phyloP scores from a whole-genome alignment of 2,888 invertebrate genomes.

The Drosophila quasianomalipes region DNA sequence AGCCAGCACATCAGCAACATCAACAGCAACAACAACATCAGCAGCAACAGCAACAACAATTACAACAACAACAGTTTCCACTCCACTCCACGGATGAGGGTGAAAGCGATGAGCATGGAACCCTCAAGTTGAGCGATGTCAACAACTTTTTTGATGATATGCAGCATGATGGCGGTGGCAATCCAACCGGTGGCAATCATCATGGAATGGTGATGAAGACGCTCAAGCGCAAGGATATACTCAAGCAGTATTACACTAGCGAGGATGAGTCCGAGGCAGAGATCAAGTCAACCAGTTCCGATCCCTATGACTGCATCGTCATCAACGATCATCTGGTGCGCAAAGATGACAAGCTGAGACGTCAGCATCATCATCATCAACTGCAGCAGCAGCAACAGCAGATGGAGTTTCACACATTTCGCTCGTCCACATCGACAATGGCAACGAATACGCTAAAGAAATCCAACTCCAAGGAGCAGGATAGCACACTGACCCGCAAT shows the following conservation, averaged over 20 bases:
- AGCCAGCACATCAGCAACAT: conserved; percentile 43
- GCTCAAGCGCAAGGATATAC: conserved; percentile 90
- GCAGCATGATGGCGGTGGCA: conserved; percentile 49
- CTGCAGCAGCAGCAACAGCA: conserved; percentile 76
- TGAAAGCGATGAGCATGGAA: conserved; percentile 84
- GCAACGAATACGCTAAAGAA: conserved; percentile 84
- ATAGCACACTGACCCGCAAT: conserved; percentile 87
- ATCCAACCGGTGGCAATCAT: conserved; percentile 86
- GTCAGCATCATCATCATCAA: conserved; percentile 58
- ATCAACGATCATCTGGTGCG: conserved; percentile 90
- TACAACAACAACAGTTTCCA: conserved; percentile 61
- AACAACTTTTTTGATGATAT: conserved; percentile 86
- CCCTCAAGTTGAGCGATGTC: conserved; percentile 86
- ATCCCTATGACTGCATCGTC: conserved; percentile 93
- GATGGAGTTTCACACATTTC: conserved; percentile 85
- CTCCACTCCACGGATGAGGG: conserved; percentile 79
- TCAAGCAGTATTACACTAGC: conserved; percentile 89
- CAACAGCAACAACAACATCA: conserved; percentile 33
- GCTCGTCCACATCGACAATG: conserved; percentile 85
- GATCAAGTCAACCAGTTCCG: conserved; percentile 89
- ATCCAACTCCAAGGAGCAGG: conserved; percentile 67
- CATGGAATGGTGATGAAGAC: conserved; percentile 90
- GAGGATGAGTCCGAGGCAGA: conserved; percentile 87
- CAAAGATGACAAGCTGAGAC: conserved; percentile 85
- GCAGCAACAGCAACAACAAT: conserved; percentile 48